Base-by-base conservation (phyloP, 2,113 vertebrate species). In the Colinus virginianus region DNA sequence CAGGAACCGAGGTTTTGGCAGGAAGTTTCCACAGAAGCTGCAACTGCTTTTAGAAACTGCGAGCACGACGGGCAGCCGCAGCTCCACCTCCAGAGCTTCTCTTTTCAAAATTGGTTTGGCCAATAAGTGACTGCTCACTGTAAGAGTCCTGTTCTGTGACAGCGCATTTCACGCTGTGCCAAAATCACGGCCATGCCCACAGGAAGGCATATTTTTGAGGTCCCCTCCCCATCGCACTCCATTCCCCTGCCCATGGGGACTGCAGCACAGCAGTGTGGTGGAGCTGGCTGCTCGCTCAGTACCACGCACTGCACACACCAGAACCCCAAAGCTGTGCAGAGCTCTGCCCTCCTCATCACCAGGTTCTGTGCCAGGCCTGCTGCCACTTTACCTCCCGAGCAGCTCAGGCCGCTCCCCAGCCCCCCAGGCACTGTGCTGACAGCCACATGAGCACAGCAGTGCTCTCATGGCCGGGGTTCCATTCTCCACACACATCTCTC, bases 211-310 rank as follows among this genome's bases (percentile, higher is more conserved):
- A 15, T 53, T 38, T 28, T 30, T 55, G 53, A 38, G 43, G 30
- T 43, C 45, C 36, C 0, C 1, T 5, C 3, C n/a, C 5, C 9
- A 51, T 55, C 48, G 10, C 10, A 6, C 19, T 6, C 9, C 0
- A 0, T 16, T 53, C 56, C 38, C 22, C 23, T 22, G 13, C 45
- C 0, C 0, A 12, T 40, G 26, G 32, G 58, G 23, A 4, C 32
- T 6, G 51, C 30, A 16, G 75, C 40, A 0, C 2, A 1, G 49
- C 48, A 45, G 9, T 20, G 7, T 2, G 0, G 46, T 34, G 36
- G 32, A 48, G 36, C 16, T 25, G 20, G 67, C 67, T 32, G 49
- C 49, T 51, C 26, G 4, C 51, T 30, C 26, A 15, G 26, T 53
- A 53, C 51, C 16, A 22, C 1, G 0, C 10, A 1, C 42, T 56